phyloP scores from a whole-genome alignment of 1,140 invertebrate species.

The Eumeta japonica region DNA sequence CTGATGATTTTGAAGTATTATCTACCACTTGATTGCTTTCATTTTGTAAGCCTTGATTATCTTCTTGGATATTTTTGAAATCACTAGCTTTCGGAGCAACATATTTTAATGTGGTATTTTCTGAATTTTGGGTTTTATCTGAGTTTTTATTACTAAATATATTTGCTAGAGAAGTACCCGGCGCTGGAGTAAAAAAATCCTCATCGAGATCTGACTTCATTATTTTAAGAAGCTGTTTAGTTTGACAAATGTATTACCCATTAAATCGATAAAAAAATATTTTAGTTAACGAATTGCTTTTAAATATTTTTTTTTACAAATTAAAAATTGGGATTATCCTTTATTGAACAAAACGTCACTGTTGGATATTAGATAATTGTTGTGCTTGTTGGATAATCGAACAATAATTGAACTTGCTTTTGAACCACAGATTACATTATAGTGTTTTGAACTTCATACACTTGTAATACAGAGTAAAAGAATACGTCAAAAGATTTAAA shows the following conservation, averaged over 20 bases:
- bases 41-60: constrained; percentile 7
- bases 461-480: no score
- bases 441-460: no score
- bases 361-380: neutral
- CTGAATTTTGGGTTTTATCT: constrained; percentile 15
- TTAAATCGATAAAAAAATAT: neutral
- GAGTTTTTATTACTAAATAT: constrained; percentile 27
- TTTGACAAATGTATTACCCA: neutral
- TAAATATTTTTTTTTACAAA: neutral
- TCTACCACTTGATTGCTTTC: constrained; percentile 16
- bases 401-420: no score
- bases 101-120: constrained; percentile 37
- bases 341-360: neutral
- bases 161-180: constrained; percentile 37
- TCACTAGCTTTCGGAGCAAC: constrained; percentile 21
- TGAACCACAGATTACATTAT: no score
- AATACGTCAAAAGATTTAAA: no score
- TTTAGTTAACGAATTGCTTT: neutral
- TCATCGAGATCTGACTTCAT: constrained; percentile 42
- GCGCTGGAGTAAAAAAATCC: constrained; percentile 40
- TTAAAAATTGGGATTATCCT: neutral
- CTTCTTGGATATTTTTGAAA: neutral
- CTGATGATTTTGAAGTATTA: constrained; percentile 20
- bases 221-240: constrained; percentile 20
- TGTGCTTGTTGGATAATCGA: neutral